Evolutionary conservation across 1,140 invertebrate genomes (phyloP), one percentile per base, ranked within the genome.

Genomic region (Telenomus remus): DNA sequence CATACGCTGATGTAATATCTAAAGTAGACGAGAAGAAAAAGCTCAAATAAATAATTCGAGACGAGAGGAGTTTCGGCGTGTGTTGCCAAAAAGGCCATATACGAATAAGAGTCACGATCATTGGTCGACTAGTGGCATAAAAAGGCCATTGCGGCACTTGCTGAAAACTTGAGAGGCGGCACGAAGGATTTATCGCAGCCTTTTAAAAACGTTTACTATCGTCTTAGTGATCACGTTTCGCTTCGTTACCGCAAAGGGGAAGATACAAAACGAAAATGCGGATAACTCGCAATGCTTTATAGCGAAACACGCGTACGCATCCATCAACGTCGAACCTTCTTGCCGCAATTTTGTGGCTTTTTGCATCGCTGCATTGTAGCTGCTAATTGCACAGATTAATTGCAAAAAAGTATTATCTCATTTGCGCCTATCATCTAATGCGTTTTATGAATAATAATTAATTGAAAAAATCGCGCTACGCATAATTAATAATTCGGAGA

Each of bases 191-290:
- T 80, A 81, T 80, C 66, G 69, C 55, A 53, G 49, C 51, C 66
- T 71, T 80, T 80, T 72, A 79, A 76, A 81, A 78, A 78, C 73
- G 74, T 77, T 81, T 82, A 81, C 78, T 81, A 81, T 82, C 76
- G 76, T 81, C 71, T 81, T 80, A 79, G 79, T 69, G 64, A 60
- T 46, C 65, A 64, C 64, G 69, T 82, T 80, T 48, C 64, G 79
- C 70, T 81, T 79, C 73, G 78, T 80, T 82, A 82, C 76, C 80
- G 69, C 59, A 16, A 56, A 42, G 34, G 55, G 64, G 54, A 51
- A 64, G 69, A 60, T 69, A 57, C 64, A 68, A 69, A 60, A 57
- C 49, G 59, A 72, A 74, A 81, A 65, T 65, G 60, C 57, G 53
- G 65, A 80, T 82, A 80, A 82, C 75, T 70, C 79, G 66, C n/a